Percentiles rank a stretch among this genome's conserved stretches.
Conservation (phyloP, 1,140 invertebrate species). For the Triops longicaudatus region DNA sequence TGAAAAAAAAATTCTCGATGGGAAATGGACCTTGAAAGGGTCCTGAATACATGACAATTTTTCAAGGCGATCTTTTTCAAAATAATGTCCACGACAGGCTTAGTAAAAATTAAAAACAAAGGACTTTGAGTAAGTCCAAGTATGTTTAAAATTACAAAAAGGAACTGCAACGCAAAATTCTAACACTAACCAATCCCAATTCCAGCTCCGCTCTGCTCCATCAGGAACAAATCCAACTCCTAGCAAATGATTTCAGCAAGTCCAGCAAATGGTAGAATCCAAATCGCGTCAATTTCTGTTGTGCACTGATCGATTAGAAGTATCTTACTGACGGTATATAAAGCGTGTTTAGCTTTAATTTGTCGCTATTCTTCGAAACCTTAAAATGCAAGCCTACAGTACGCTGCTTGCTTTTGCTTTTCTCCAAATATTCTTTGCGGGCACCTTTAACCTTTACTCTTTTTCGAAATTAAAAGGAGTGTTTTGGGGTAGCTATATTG, state of each 20-base stretch:
- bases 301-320: no score
- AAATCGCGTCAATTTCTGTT: no score
- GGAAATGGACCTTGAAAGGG: no score
- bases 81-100: no score
- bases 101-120: no score
- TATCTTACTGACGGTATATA: no score
- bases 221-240: not conserved
- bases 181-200: not conserved
- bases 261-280: not conserved
- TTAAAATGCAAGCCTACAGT: not conserved
- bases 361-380: not conserved
- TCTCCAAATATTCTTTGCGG: not conserved
- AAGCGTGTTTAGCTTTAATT: not conserved
- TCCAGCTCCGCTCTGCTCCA: not conserved
- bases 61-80: no score
- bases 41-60: no score
- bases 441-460: not conserved
- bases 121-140: not conserved
- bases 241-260: not conserved
- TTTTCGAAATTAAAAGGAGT: not conserved
- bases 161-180: not conserved
- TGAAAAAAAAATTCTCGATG: no score
- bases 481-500: no score
- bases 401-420: not conserved
- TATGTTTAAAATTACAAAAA: not conserved